These are phyloP conservation scores for Antheraea yamamai DNA, from an alignment of 2,888 invertebrate genomes.

Conservation along the genomic window DNA sequence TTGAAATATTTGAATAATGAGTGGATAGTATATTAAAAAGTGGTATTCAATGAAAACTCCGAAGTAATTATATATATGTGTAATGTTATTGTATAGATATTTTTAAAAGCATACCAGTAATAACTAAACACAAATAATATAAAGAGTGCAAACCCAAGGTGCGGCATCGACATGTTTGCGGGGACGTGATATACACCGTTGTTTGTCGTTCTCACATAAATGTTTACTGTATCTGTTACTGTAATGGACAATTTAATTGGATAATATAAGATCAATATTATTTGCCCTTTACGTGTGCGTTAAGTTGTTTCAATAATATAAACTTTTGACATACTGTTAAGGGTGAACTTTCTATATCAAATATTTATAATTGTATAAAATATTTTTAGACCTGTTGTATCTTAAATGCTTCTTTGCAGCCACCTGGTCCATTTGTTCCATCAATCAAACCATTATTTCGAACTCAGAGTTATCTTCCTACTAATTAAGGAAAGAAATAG, in stretches of 20 bases:
- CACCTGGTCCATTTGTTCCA: too few relatives aligned
- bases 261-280: conserved; percentile 54
- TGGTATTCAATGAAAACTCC: background rate
- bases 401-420: too few relatives aligned
- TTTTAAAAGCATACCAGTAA: background rate
- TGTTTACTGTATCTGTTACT: conserved; percentile 68
- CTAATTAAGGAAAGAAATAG: too few relatives aligned
- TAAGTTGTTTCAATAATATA: conserved; percentile 11
- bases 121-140: conserved; percentile 34
- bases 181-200: conserved; percentile 40
- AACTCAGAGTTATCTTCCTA: too few relatives aligned
- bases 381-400: too few relatives aligned
- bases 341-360: conserved; percentile 3
- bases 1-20: background rate
- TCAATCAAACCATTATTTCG: too few relatives aligned
- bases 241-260: conserved; percentile 73
- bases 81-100: background rate
- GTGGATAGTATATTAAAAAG: background rate
- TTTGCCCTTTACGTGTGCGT: conserved; percentile 39
- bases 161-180: conserved; percentile 65
- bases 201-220: conserved; percentile 50
- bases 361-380: conserved; percentile 27
- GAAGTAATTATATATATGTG: background rate
- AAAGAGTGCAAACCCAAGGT: conserved; percentile 56
- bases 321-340: conserved; percentile 20